Percentiles rank a stretch among this genome's conserved stretches.
Conservation (phyloP, 2,797 vertebrate species). For the Semaprochilodus insignis region DNA sequence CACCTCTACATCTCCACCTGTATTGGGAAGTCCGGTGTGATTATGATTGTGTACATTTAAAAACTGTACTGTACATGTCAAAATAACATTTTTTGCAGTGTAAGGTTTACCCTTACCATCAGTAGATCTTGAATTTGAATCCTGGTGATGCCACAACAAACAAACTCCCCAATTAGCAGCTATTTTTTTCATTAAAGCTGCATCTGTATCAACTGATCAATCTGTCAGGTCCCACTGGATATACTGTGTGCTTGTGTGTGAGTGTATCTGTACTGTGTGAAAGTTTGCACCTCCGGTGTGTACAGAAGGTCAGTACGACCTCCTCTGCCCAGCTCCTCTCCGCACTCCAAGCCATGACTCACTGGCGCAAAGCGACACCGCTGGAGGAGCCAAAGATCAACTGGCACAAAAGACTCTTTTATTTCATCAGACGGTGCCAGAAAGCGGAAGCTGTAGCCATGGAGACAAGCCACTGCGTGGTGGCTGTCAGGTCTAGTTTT, state of each 20-base stretch:
- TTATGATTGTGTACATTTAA: too few relatives aligned
- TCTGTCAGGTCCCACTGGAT: too few relatives aligned
- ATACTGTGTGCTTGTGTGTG: not conserved
- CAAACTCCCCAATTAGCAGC: too few relatives aligned
- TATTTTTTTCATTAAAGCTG: too few relatives aligned
- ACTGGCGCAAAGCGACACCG: slow-evolving; percentile 16
- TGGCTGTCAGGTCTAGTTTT: slow-evolving; percentile 35
- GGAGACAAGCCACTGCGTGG: slow-evolving; percentile 46
- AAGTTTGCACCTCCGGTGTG: not conserved
- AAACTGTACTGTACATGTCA: too few relatives aligned
- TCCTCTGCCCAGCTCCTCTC: not conserved
- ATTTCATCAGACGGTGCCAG: slow-evolving; percentile 46
- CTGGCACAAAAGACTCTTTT: slow-evolving; percentile 49
- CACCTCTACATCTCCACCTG: too few relatives aligned
- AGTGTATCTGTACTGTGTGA: not conserved
- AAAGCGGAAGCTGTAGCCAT: slow-evolving; percentile 50
- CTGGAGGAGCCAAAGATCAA: slow-evolving; percentile 45
- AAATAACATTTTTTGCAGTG: too few relatives aligned
- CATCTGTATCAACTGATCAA: too few relatives aligned
- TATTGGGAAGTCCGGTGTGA: too few relatives aligned
- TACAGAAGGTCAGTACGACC: slow-evolving; percentile 23
- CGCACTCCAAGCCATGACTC: slow-evolving; percentile 23
- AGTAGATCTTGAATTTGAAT: too few relatives aligned
- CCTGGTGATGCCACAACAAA: too few relatives aligned
- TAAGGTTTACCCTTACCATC: too few relatives aligned